Evolutionary conservation across 2,888 invertebrate species (phyloP), one percentile per base, ranked within the genome.

Genomic region (Tribolium freemani): DNA sequence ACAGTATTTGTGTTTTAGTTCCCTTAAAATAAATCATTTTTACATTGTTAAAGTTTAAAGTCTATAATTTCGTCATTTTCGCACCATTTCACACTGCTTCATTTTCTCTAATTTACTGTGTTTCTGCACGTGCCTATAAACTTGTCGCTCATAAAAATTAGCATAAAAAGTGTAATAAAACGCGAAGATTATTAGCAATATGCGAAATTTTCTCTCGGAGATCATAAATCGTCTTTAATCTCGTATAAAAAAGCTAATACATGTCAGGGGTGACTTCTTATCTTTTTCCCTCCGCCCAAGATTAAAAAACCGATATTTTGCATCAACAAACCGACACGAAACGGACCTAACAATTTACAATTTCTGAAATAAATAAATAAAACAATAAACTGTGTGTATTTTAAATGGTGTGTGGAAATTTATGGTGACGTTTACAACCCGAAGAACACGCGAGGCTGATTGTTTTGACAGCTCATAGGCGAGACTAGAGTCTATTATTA

Each of bases 141-240:
- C 57, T 30, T 57, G 11, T 38, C 57, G 9, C 38, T 6, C 16
- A 13, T 57, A 8, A 57, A 57, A 6, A 57, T 38, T 38, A 57
- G 11, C 16, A 57, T 57, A 13, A 57, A 57, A 57, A 31, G 6
- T 11, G 57, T 44, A 38, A 38, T 57, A 57, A 57, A 57, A 57
- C 5, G 57, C 16, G 13, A 11, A 16, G 57, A 38, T 31, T 57
- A 57, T 57, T 57, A 31, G 44, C 6, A 11, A 6, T 13, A 56
- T 56, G 56, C 9, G 31, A 57, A 57, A 38, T 54, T 26, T 26
- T 38, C 57, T 38, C 38, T 57, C 38, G 4, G 26, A 5, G 11
- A 38, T 9, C 13, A 44, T 57, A 57, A 31, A 44, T 57, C 38
- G 11, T 5, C 13, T 44, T 38, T 57, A 38, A 57, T 57, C 57